These are phyloP conservation scores for Metalampra italica DNA, from an alignment of 2,888 invertebrate genomes.

Conservation along the genomic window DNA sequence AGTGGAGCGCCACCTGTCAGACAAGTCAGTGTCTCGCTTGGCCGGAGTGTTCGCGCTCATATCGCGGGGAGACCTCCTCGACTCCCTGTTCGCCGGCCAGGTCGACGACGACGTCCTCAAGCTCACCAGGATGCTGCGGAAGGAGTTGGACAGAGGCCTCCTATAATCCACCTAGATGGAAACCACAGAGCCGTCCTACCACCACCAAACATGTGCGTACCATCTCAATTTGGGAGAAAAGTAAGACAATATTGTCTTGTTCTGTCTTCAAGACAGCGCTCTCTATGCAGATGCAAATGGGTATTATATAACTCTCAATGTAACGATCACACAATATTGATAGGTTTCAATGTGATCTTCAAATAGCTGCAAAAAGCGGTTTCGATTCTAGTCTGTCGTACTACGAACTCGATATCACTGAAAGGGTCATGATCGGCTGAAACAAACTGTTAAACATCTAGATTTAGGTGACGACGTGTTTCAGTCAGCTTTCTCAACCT, in stretches of 20 bases:
- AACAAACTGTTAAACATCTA: too few species aligned
- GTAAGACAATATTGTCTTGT: conserved; percentile 16
- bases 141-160: conserved; percentile 66
- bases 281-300: conserved; percentile 6
- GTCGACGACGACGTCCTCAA: conserved; percentile 66
- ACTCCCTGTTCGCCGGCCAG: conserved; percentile 64
- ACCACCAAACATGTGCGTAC: conserved; percentile 40
- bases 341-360: too few species aligned
- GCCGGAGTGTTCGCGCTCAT: conserved; percentile 84
- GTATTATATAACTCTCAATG: too few species aligned
- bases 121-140: conserved; percentile 65
- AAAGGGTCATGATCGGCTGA: too few species aligned
- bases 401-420: too few species aligned
- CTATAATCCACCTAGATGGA: conserved; percentile 46
- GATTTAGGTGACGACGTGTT: too few species aligned
- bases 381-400: neutral
- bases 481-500: too few species aligned
- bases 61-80: conserved; percentile 62
- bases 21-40: conserved; percentile 88
- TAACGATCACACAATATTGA: too few species aligned
- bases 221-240: conserved; percentile 32
- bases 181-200: conserved; percentile 55
- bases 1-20: conserved; percentile 88
- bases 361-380: neutral
- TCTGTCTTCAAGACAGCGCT: neutral